These are phyloP conservation scores for Enteromius viviparus DNA, from an alignment of 2,797 vertebrate species.

Conservation along the genomic window DNA sequence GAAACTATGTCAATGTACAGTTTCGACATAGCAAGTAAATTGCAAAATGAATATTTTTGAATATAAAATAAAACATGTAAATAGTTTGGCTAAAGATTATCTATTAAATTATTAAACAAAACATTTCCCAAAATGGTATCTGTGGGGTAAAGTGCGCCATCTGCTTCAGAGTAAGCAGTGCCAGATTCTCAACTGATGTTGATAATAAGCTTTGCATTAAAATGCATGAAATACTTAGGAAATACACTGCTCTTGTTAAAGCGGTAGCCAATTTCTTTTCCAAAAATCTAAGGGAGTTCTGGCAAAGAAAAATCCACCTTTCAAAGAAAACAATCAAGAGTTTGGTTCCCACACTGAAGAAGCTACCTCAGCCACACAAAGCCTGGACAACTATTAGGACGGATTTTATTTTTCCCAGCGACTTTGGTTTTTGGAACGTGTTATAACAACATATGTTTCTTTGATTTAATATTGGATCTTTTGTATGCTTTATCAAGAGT, in stretches of 20 bases:
- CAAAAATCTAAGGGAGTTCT: background rate
- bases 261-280: background rate
- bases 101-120: background rate
- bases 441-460: background rate
- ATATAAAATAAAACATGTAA: background rate
- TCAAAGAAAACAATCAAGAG: background rate
- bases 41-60: background rate
- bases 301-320: background rate
- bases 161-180: background rate
- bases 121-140: background rate
- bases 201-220: conserved; percentile 13
- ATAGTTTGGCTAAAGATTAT: background rate
- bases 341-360: background rate
- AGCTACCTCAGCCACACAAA: background rate
- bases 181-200: background rate
- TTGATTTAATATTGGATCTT: background rate
- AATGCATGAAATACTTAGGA: background rate
- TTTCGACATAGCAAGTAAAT: background rate
- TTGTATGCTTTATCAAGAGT: background rate
- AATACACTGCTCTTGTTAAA: background rate
- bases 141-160: background rate
- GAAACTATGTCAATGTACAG: background rate
- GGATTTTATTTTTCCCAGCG: background rate
- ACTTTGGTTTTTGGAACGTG: background rate
- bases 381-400: background rate